A percentile compares a stretch with the other conserved stretches of the same genome.
Conservation (phyloP, 2,888 invertebrate genomes). For the Acleris emargana region DNA sequence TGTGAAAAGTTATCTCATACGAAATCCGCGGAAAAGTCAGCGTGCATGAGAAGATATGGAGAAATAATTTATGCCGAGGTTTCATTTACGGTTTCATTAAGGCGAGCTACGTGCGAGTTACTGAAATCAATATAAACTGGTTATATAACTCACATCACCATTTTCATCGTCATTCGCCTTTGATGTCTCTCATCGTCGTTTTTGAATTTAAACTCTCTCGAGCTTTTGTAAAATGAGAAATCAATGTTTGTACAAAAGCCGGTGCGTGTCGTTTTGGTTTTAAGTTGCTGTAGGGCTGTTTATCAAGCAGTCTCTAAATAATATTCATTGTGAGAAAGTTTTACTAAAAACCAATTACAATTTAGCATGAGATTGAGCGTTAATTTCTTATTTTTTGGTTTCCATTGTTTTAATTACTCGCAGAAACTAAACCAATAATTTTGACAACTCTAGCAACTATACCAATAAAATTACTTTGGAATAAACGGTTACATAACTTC, state of each 20-base stretch:
- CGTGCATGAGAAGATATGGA: conserved; percentile 44
- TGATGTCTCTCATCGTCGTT: conserved; percentile 13
- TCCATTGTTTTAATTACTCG: no score
- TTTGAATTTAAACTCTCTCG: conserved; percentile 8
- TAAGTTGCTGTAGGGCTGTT: no score
- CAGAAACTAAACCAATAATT: no score
- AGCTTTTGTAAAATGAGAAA: conserved; percentile 3
- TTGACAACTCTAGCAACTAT: not conserved
- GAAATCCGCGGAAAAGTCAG: conserved; percentile 4
- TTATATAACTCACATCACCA: conserved; percentile 54
- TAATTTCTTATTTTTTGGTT: no score
- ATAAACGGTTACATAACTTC: not conserved
- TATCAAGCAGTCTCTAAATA: no score
- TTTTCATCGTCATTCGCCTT: conserved; percentile 24
- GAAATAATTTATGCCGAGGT: conserved; percentile 66
- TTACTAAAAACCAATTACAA: no score
- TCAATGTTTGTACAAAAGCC: not conserved
- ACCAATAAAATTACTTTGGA: not conserved
- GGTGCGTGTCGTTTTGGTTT: not conserved
- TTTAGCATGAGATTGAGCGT: no score
- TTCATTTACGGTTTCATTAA: conserved; percentile 70
- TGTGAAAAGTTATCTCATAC: not conserved
- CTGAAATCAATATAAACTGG: conserved; percentile 71
- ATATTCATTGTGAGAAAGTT: no score
- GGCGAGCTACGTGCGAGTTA: conserved; percentile 58